Conservation (phyloP, 30 jellyfish, hydroid and myxozoan genomes). For the Aurelia aurita region DNA sequence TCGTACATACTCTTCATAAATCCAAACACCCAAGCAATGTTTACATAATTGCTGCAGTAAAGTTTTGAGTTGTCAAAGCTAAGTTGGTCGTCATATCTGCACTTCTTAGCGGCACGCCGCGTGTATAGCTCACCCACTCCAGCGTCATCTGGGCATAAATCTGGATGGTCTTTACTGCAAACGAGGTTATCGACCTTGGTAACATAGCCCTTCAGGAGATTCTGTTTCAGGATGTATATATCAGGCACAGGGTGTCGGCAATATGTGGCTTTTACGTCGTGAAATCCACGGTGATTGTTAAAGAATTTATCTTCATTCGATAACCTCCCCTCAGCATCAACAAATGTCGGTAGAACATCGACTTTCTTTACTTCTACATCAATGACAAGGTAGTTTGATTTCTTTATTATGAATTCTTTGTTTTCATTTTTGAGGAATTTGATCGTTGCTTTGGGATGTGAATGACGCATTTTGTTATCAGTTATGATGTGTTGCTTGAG, state of each 20-base stretch:
- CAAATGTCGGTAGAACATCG: constrained; percentile 40
- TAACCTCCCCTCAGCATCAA: constrained; percentile 6
- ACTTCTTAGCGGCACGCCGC: not conserved
- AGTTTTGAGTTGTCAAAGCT: not conserved
- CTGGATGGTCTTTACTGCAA: not conserved
- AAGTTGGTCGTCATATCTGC: not conserved
- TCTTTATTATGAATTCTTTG: not conserved
- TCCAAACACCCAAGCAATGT: constrained; percentile 27
- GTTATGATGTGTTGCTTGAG: constrained; percentile 12
- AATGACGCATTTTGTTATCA: constrained; percentile 26
- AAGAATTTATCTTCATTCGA: constrained; percentile 2
- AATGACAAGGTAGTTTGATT: not conserved
- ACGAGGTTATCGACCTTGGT: not conserved
- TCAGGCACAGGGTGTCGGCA: constrained; percentile 55
- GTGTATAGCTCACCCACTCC: constrained; percentile 15
- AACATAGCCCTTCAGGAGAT: constrained; percentile 1
- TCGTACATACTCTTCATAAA: not conserved
- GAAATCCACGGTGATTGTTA: not conserved
- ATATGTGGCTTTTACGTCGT: not conserved
- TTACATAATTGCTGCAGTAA: constrained; percentile 27
- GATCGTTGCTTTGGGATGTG: constrained; percentile 4
- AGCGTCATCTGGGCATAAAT: constrained; percentile 40
- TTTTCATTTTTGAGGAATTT: constrained; percentile 10
- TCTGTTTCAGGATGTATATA: constrained; percentile 16
- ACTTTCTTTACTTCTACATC: constrained; percentile 18